A percentile compares a stretch with the other conserved stretches of the same genome.
These are phyloP conservation scores for Drosophila diplacantha DNA, from an alignment of 2,888 invertebrate genomes.

Conservation along the genomic window DNA sequence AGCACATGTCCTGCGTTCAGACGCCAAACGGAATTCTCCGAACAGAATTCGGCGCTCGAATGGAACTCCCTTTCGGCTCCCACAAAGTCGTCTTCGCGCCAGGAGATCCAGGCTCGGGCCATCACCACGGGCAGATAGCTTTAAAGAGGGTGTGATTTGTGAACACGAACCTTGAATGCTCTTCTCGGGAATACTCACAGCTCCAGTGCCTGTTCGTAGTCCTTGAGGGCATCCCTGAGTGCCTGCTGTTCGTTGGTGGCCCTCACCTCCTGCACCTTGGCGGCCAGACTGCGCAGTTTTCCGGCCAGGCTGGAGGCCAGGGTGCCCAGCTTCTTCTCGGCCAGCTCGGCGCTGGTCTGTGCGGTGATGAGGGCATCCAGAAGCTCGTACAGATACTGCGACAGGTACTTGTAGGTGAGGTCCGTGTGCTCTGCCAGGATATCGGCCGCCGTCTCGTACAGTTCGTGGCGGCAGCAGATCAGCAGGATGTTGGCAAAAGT, in stretches of 20 bases:
- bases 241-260: slow-evolving; percentile 92
- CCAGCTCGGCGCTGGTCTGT: slow-evolving; percentile 97
- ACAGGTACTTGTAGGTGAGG: slow-evolving; percentile 95
- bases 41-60: slow-evolving; percentile 98
- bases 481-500: slow-evolving; percentile 97
- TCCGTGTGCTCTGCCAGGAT: slow-evolving; percentile 98
- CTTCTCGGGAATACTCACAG: slow-evolving; percentile 75
- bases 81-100: slow-evolving; percentile 96
- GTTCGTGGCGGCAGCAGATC: slow-evolving; percentile 97
- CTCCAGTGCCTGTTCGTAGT: slow-evolving; percentile 92
- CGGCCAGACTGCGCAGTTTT: slow-evolving; percentile 91
- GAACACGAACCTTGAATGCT: neutral
- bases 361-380: slow-evolving; percentile 97
- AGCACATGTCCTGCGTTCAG: slow-evolving; percentile 98
- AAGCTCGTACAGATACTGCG: slow-evolving; percentile 95
- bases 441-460: slow-evolving; percentile 98
- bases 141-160: neutral
- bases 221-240: slow-evolving; percentile 92
- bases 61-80: slow-evolving; percentile 98
- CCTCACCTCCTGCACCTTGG: slow-evolving; percentile 95
- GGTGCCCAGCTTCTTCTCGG: slow-evolving; percentile 96
- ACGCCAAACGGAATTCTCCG: slow-evolving; percentile 97
- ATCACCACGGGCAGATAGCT: slow-evolving; percentile 98
- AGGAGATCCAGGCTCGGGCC: slow-evolving; percentile 99
- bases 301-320: slow-evolving; percentile 95